A percentile compares a stretch with the other conserved stretches of the same genome.
Conservation (phyloP, 1,140 invertebrate genomes). For the Aphis gossypii region DNA sequence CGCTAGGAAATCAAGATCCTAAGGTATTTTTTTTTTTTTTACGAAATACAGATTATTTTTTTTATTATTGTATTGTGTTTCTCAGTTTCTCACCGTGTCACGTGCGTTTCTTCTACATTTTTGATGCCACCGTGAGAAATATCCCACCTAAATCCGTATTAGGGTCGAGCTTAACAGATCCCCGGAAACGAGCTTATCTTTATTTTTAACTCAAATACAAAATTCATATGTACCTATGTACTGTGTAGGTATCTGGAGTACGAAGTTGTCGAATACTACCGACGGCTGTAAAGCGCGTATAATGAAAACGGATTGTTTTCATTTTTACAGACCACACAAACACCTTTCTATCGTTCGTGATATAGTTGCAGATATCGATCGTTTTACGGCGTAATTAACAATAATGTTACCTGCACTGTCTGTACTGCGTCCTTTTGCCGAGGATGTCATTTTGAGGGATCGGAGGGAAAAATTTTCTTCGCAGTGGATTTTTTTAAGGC, state of each 20-base stretch:
- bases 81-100: not conserved
- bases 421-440: not conserved
- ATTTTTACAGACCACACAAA: not conserved
- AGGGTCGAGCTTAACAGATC: constrained; percentile 6
- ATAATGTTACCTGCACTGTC: not conserved
- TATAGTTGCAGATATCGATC: not conserved
- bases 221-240: not conserved
- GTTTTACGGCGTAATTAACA: not conserved
- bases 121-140: not conserved
- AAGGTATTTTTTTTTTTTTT: not conserved
- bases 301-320: not conserved
- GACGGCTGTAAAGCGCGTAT: not conserved
- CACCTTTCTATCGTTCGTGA: not conserved
- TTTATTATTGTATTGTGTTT: not conserved
- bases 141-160: not conserved
- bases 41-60: not conserved
- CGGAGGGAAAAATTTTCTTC: not conserved
- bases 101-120: not conserved
- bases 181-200: not conserved
- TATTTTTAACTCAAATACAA: constrained; percentile 16
- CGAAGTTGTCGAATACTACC: not conserved
- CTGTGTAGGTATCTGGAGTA: not conserved
- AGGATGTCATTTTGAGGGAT: not conserved
- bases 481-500: accelerated
- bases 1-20: not conserved